Evolutionary conservation across 2,888 invertebrate species (phyloP), one percentile per base, ranked within the genome.

Genomic region (Mayetiola destructor): DNA sequence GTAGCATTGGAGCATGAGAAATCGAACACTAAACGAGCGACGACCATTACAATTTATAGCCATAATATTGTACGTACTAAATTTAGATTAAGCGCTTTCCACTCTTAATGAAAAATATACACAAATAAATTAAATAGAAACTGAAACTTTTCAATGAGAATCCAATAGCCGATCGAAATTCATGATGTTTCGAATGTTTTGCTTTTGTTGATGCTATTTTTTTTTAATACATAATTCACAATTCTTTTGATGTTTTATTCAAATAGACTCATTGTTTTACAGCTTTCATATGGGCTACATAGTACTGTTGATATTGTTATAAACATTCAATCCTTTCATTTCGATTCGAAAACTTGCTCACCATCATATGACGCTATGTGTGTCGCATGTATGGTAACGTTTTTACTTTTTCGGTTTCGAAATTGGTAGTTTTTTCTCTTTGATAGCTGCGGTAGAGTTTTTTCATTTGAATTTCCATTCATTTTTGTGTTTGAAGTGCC

Each of bases 61-160:
- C 48, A 23, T 48, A 48, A 48, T 48, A 48, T 48, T 48, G 48
- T 48, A 48, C 27, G 48, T n/a, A 48, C 48, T 48, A 48, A 48
- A 48, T 48, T 48, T 48, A 48, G 48, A 48, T 48, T 48, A 48
- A 27, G 48, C 48, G 48, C 48, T 48, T 48, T 48, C 20, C 27
- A n/a, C 27, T 48, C 27, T 48, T 48, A 48, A 48, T 48, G 27
- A 27, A 23, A 23, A 27, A 14, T 27, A 27, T 27, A 48, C 48
- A 48, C 48, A 16, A 48, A 48, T 48, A 48, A 48, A 48, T 48
- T 48, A 48, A 48, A 48, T 48, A 27, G 23, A 48, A 48, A 48
- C 48, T 48, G 48, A 48, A 48, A 48, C 48, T 48, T 48, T 48
- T 14, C 27, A 48, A 48, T 48, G 48, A 27, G 23, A 48, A 48